Conservation (phyloP, 1,140 invertebrate species). For the Ooceraea biroi region DNA sequence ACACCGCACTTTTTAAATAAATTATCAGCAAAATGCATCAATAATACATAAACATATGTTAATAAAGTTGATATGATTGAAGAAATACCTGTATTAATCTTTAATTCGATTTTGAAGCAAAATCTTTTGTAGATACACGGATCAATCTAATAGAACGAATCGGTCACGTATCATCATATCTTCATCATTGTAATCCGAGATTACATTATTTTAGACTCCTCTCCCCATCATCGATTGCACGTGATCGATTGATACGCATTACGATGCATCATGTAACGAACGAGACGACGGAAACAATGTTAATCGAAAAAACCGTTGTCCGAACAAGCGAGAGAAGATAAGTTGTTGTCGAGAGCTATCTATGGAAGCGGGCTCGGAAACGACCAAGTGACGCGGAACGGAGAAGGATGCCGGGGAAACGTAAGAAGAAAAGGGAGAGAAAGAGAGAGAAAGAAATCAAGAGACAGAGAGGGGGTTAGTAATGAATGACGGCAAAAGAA, state of each 20-base stretch:
- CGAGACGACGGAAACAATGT: conserved; percentile 39
- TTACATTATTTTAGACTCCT: too few relatives aligned
- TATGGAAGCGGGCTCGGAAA: conserved; percentile 54
- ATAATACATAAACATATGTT: too few relatives aligned
- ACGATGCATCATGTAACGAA: not conserved
- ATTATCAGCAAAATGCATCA: too few relatives aligned
- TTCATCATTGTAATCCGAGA: too few relatives aligned
- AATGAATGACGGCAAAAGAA: conserved; percentile 75
- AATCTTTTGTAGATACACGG: too few relatives aligned
- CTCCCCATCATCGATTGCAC: not conserved
- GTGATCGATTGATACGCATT: not conserved
- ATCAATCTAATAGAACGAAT: too few relatives aligned
- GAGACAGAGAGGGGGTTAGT: conserved; percentile 55
- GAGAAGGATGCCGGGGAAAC: conserved; percentile 59
- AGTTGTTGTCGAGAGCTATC: conserved; percentile 48
- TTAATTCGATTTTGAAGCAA: too few relatives aligned
- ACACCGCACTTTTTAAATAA: too few relatives aligned
- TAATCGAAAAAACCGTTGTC: conserved; percentile 52
- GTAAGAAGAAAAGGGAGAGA: not conserved
- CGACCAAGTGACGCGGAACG: conserved; percentile 63
- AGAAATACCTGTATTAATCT: too few relatives aligned
- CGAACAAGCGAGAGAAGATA: conserved; percentile 52
- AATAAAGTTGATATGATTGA: too few relatives aligned
- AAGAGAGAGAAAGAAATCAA: conserved; percentile 2
- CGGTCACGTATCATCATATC: too few relatives aligned